Evolutionary conservation across 2,888 invertebrate species (phyloP), one percentile per base, ranked within the genome.

Genomic region (Coremacera marginata): DNA sequence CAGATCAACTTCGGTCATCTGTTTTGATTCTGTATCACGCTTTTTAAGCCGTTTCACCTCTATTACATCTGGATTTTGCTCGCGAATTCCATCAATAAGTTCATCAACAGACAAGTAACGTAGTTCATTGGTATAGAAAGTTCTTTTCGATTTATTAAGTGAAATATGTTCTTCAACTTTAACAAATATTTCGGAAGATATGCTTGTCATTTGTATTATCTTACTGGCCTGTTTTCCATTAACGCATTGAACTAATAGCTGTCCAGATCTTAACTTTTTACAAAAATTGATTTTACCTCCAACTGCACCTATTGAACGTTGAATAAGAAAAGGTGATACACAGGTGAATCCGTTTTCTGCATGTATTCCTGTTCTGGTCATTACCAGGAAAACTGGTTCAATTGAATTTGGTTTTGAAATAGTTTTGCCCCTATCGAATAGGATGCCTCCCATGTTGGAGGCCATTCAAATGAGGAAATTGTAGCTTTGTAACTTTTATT

Each of bases 201-300:
- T 19, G 1, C 22, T 62, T n/a, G 70, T 14, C 19, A 75, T 70
- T 75, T 77, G 55, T 1, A 77, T 70, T n/a, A 71, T 65, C 71
- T 76, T 76, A 49, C 70, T 71, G 0, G 76, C 65, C 57, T 76
- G 71, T 65, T 73, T 77, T 31, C 77, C 72, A 57, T 77, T 77
- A 14, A 71, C 34, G 25, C 72, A 77, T 62, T 73, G 49, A 19
- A 73, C 73, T 22, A 68, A 57, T 16, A 77, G 49, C 62, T 77
- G 73, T 49, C 70, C 77, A 8, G 65, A 71, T 34, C 57, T 76
- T 3, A 77, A 16, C 31, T 77, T 77, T 60, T 77, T 77, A 31
- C 60, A 72, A 16, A 76, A 14, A 22, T 76, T 76, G 31, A 71
- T 57, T 55, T 71, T 71, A 34, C 71, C 71, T 55, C 52, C 70